These are phyloP conservation scores for Sericinus montela DNA, from an alignment of 2,888 invertebrate species.

Conservation along the genomic window DNA sequence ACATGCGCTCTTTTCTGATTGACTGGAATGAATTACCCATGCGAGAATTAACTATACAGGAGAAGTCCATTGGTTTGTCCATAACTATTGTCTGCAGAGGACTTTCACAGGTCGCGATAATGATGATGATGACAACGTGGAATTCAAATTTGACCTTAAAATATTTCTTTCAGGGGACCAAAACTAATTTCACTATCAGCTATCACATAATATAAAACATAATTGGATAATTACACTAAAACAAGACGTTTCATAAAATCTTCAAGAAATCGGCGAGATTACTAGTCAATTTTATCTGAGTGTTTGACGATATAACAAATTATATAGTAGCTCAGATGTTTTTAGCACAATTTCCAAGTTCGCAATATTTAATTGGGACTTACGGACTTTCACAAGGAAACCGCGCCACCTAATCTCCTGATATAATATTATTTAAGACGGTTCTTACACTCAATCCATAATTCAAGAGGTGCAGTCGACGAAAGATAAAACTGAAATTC, in stretches of 20 bases:
- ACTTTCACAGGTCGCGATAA: no score
- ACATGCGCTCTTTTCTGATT: no score
- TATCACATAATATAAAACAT: no score
- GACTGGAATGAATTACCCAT: no score
- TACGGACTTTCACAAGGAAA: slow-evolving; percentile 30
- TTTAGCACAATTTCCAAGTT: slow-evolving; percentile 41
- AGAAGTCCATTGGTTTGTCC: no score
- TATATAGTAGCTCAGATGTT: slow-evolving; percentile 37
- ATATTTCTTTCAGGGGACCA: no score
- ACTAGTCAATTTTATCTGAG: slow-evolving; percentile 40
- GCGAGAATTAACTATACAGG: no score
- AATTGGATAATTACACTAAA: no score
- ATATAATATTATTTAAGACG: slow-evolving; percentile 21
- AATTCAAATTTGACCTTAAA: no score
- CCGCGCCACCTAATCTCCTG: slow-evolving; percentile 19
- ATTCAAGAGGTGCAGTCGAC: slow-evolving; percentile 15
- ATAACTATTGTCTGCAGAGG: no score
- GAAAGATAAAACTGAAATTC: slow-evolving; percentile 13
- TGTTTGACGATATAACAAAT: slow-evolving; percentile 52
- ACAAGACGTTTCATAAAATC: neutral
- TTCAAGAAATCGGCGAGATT: slow-evolving; percentile 4
- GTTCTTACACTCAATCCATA: slow-evolving; percentile 16
- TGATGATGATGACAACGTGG: no score
- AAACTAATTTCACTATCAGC: no score
- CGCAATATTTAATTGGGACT: slow-evolving; percentile 29